A percentile compares a stretch with the other conserved stretches of the same genome.
These are phyloP conservation scores for Paramormyrops hopkinsi DNA, from an alignment of 2,797 vertebrate genomes.

Conservation along the genomic window DNA sequence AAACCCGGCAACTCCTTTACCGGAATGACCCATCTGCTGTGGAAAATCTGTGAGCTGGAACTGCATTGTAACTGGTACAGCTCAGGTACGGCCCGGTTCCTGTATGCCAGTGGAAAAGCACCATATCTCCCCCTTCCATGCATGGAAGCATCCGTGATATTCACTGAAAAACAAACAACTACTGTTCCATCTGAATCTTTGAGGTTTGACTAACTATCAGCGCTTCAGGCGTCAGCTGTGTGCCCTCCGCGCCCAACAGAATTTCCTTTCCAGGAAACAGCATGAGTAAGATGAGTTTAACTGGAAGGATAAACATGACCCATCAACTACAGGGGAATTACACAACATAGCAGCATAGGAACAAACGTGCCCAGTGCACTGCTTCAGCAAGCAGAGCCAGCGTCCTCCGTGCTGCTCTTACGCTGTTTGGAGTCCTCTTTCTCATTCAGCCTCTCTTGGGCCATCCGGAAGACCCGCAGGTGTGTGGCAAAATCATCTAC, in stretches of 20 bases:
- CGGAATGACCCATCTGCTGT: neutral
- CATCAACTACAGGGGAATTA: neutral
- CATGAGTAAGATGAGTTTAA: neutral
- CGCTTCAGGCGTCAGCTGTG: neutral
- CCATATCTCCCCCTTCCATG: neutral
- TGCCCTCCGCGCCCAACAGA: neutral
- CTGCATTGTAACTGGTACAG: neutral
- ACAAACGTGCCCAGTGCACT: neutral
- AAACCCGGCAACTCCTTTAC: neutral
- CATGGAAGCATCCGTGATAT: neutral
- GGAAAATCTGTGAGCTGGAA: neutral
- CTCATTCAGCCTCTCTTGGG: constrained; percentile 86
- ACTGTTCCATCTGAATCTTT: neutral
- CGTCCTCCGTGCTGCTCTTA: constrained; percentile 38
- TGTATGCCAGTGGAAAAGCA: neutral
- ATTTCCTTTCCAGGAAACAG: neutral
- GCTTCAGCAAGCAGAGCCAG: neutral
- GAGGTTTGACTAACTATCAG: neutral
- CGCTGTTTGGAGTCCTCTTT: constrained; percentile 85
- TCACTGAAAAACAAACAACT: neutral
- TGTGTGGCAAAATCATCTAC: constrained; percentile 98
- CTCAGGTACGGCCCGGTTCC: neutral
- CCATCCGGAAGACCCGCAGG: constrained; percentile 94
- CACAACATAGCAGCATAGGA: neutral
- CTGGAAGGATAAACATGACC: neutral